These are phyloP conservation scores for Gibbula magus DNA, from an alignment of 2,888 invertebrate species.

Conservation along the genomic window DNA sequence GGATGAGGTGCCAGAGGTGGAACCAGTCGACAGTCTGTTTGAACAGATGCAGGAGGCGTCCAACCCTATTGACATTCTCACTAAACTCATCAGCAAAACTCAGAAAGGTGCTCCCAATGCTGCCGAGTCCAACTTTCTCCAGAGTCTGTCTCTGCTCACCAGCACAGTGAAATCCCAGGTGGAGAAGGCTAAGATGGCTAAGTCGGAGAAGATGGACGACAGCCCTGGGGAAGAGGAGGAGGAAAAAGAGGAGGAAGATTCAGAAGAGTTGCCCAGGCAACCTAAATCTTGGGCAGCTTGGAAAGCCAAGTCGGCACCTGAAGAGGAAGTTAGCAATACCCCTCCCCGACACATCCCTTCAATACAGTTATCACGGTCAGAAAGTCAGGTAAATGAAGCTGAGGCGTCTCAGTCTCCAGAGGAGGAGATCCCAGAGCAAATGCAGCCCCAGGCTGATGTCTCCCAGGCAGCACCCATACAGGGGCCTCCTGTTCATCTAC, in stretches of 20 bases:
- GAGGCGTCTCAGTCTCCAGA: neutral
- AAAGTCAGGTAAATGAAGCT: neutral
- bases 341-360: slow-evolving; percentile 30
- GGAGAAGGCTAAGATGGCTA: slow-evolving; percentile 42
- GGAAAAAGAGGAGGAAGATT: slow-evolving; percentile 22
- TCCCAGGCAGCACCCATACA: neutral
- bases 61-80: slow-evolving; percentile 69
- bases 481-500: slow-evolving; percentile 29
- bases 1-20: slow-evolving; percentile 59
- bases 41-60: neutral
- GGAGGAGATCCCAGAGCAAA: neutral
- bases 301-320: slow-evolving; percentile 50
- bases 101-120: slow-evolving; percentile 49
- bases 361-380: slow-evolving; percentile 23
- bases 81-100: slow-evolving; percentile 63
- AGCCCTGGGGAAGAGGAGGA: slow-evolving; percentile 28
- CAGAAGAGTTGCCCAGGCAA: slow-evolving; percentile 27
- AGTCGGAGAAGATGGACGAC: slow-evolving; percentile 21
- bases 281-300: slow-evolving; percentile 62
- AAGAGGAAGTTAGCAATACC: slow-evolving; percentile 30
- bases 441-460: neutral
- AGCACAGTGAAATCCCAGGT: slow-evolving; percentile 58
- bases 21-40: neutral
- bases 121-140: slow-evolving; percentile 56
- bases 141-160: slow-evolving; percentile 62